phyloP scores from a whole-genome alignment of 2,113 vertebrate genomes.

The Embiotoca jacksoni region DNA sequence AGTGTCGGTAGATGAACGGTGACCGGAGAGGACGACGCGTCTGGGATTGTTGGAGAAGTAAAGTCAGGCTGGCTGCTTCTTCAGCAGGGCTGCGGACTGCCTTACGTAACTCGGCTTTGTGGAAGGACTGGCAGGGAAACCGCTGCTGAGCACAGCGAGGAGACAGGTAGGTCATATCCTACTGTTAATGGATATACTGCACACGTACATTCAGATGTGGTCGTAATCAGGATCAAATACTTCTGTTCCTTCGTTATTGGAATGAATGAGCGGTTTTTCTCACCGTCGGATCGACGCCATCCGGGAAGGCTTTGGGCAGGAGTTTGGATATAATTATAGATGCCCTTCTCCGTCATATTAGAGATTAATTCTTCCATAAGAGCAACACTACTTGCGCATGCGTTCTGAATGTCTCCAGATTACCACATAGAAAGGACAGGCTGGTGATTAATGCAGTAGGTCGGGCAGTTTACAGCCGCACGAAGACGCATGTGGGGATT shows the following conservation, averaged over 20 bases:
- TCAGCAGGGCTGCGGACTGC: conserved; percentile 25
- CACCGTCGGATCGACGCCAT: background rate
- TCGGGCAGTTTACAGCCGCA: conserved; percentile 16
- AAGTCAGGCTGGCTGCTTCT: conserved; percentile 17
- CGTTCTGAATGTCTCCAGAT: conserved; percentile 56
- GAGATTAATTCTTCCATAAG: conserved; percentile 49
- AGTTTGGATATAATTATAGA: background rate
- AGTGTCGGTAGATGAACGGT: background rate
- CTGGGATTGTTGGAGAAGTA: conserved; percentile 6
- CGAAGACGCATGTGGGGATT: conserved; percentile 2
- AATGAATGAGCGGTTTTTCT: background rate
- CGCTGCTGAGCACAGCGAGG: conserved; percentile 35
- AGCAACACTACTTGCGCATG: conserved; percentile 69
- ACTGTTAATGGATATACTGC: background rate
- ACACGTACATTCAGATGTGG: background rate
- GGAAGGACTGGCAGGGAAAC: conserved; percentile 24
- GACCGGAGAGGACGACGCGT: conserved; percentile 7
- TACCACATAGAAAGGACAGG: conserved; percentile 50
- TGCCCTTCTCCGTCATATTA: conserved; percentile 23
- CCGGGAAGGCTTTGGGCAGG: background rate
- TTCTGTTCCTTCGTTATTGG: fast-evolving
- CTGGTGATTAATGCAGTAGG: conserved; percentile 38
- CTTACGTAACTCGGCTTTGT: conserved; percentile 80
- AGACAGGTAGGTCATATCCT: conserved; percentile 67
- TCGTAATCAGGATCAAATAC: background rate